phyloP scores from a whole-genome alignment of 2,888 invertebrate genomes.

The Hemistola chrysoprasaria region DNA sequence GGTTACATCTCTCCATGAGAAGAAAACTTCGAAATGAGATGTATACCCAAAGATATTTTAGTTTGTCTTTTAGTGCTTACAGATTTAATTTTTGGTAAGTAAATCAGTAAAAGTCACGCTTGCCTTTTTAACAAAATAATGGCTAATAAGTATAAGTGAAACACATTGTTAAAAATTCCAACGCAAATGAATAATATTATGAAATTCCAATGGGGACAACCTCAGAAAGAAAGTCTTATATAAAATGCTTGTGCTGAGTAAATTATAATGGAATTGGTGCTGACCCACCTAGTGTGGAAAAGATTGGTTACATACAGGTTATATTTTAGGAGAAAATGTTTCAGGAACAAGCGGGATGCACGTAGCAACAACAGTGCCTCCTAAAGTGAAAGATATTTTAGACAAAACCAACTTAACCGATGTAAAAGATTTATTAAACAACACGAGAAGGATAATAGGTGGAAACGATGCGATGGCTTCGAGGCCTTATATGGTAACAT shows the following conservation, averaged over 20 bases:
- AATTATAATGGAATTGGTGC: no score
- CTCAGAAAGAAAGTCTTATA: no score
- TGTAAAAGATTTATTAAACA: conserved; percentile 40
- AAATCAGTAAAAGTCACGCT: neutral
- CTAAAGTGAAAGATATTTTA: conserved; percentile 40
- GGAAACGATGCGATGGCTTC: conserved; percentile 41
- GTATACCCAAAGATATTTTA: conserved; percentile 8
- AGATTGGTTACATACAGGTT: no score
- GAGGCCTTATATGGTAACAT: conserved; percentile 64
- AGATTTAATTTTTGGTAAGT: conserved; percentile 7
- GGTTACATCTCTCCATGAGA: conserved; percentile 11
- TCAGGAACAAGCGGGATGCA: conserved; percentile 42
- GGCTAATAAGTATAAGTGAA: no score
- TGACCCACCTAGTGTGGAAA: no score
- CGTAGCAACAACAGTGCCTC: conserved; percentile 44
- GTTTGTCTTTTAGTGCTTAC: conserved; percentile 3
- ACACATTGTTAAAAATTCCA: no score
- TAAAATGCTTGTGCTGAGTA: no score
- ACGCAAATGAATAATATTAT: no score
- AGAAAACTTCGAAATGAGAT: conserved; percentile 22
- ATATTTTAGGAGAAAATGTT: conserved; percentile 26
- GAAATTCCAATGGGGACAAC: no score
- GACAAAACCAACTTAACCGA: conserved; percentile 43
- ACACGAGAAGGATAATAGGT: conserved; percentile 52
- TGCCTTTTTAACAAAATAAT: no score